phyloP scores from a whole-genome alignment of 2,113 vertebrate genomes.

The Siniperca chuatsi region DNA sequence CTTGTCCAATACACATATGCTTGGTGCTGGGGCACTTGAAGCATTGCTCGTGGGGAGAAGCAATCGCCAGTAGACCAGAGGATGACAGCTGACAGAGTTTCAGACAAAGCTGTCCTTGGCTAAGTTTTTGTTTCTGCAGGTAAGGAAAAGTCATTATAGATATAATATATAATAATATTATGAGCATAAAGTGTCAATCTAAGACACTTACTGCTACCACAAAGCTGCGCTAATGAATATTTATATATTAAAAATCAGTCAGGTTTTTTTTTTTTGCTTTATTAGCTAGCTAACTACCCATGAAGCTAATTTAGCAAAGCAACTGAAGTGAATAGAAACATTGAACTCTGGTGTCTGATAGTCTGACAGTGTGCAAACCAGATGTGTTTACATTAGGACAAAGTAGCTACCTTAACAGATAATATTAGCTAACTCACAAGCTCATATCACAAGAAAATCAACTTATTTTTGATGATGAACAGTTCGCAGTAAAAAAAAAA shows the following conservation, averaged over 20 bases:
- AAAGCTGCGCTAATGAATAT: not conserved
- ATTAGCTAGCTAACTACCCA: not conserved
- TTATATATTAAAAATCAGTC: not conserved
- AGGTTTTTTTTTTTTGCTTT: not conserved
- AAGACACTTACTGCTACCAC: not conserved
- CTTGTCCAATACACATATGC: constrained; percentile 27
- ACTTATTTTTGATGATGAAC: not conserved
- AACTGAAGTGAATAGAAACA: not conserved
- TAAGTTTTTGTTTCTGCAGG: constrained; percentile 18
- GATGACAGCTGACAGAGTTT: constrained; percentile 33
- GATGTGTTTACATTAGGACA: not conserved
- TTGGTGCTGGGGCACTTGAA: constrained; percentile 16
- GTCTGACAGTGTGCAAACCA: not conserved
- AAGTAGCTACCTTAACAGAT: not conserved
- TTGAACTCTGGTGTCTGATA: not conserved
- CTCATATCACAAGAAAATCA: not conserved
- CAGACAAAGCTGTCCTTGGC: constrained; percentile 28
- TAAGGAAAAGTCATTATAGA: not conserved
- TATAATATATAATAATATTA: not conserved
- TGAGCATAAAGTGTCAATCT: too few relatives aligned
- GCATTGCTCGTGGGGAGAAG: constrained; percentile 19
- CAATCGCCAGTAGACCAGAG: constrained; percentile 24
- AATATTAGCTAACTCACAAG: not conserved
- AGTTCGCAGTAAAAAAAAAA: not conserved
- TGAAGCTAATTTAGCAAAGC: not conserved